phyloP scores from a whole-genome alignment of 2,888 invertebrate species.

The Steromphala cineraria region DNA sequence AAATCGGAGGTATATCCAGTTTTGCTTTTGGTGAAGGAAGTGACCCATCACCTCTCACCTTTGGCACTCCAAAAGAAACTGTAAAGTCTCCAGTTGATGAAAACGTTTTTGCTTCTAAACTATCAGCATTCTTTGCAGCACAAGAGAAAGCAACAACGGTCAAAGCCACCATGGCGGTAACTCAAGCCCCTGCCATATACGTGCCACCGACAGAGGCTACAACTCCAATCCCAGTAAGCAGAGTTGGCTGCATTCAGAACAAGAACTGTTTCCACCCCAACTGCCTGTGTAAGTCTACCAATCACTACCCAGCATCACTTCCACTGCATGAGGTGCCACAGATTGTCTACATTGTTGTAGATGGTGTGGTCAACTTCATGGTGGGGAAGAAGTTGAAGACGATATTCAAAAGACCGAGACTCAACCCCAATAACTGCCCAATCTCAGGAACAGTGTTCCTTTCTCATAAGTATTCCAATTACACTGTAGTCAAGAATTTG shows the following conservation, averaged over 20 bases:
- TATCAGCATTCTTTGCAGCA: not conserved
- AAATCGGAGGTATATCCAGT: not conserved
- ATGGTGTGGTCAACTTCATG: constrained; percentile 51
- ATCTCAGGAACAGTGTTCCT: constrained; percentile 54
- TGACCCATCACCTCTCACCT: not conserved
- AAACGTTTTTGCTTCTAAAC: not conserved
- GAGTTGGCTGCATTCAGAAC: constrained; percentile 38
- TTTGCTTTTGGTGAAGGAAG: not conserved
- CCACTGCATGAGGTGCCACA: constrained; percentile 44
- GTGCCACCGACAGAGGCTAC: not conserved
- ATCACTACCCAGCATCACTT: constrained; percentile 33
- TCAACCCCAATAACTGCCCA: constrained; percentile 55
- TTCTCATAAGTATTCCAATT: constrained; percentile 45
- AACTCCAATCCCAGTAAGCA: not conserved
- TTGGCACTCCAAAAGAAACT: not conserved
- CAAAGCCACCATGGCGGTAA: not conserved
- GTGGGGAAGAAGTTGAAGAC: constrained; percentile 45
- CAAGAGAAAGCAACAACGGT: not conserved
- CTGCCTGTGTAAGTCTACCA: constrained; percentile 50
- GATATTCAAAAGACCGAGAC: constrained; percentile 41
- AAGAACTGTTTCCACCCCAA: constrained; percentile 47
- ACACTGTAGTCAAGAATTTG: constrained; percentile 45
- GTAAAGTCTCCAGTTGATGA: not conserved
- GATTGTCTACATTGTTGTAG: constrained; percentile 56
- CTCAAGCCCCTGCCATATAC: not conserved